A percentile compares a stretch with the other conserved stretches of the same genome.
Evolutionary conservation across 1,140 invertebrate genomes (phyloP).

Genomic region (Leptopilina boulardi): DNA sequence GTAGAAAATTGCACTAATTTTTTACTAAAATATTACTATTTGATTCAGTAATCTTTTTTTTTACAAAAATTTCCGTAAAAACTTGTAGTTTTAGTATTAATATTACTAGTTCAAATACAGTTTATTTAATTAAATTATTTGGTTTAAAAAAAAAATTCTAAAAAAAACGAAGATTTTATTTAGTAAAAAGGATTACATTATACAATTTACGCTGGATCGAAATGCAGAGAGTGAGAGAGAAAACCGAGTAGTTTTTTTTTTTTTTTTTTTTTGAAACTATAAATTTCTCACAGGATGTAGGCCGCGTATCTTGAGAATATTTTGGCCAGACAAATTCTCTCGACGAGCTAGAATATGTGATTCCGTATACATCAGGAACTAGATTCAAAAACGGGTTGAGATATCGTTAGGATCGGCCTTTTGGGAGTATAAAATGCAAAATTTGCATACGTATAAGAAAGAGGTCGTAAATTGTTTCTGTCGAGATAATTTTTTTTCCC

Average conservation of each 20-base stretch:
- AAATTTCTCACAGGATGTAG: slow-evolving; percentile 10
- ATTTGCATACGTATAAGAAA: slow-evolving; percentile 7
- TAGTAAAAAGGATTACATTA: too few species aligned
- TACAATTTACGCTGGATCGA: too few species aligned
- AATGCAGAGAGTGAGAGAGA: background rate
- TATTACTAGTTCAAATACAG: too few species aligned
- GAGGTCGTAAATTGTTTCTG: background rate
- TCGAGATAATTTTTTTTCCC: too few species aligned
- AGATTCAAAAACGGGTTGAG: slow-evolving; percentile 1
- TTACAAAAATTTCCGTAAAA: too few species aligned
- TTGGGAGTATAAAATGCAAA: slow-evolving; percentile 1
- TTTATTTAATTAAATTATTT: too few species aligned
- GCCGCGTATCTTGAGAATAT: slow-evolving; percentile 20
- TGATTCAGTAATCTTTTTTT: too few species aligned
- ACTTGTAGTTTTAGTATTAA: too few species aligned
- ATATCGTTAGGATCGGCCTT: slow-evolving; percentile 4
- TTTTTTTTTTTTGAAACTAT: background rate
- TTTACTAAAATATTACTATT: too few species aligned
- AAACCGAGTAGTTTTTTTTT: background rate
- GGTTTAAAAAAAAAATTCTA: too few species aligned
- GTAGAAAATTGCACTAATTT: too few species aligned
- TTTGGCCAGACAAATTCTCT: slow-evolving; percentile 17
- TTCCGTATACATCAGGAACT: background rate
- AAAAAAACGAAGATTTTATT: too few species aligned
- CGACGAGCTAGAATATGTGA: slow-evolving; percentile 17